Conservation (phyloP, 2,113 vertebrate genomes). For the Poeciliopsis retropinna region DNA sequence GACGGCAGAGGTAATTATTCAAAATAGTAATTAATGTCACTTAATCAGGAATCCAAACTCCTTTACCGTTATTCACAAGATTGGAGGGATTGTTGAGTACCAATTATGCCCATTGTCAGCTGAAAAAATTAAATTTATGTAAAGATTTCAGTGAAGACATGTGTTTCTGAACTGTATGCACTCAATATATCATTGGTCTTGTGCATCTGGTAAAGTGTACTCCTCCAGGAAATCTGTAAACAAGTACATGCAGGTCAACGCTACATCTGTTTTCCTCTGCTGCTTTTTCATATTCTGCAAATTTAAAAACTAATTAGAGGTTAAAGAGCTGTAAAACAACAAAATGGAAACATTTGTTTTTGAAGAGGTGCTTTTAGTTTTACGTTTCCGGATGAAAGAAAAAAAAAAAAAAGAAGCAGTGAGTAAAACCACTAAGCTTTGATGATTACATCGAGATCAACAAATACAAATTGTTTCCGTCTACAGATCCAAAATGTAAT, state of each 20-base stretch:
- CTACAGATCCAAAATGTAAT: constrained; percentile 34
- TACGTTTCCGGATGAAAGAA: background rate
- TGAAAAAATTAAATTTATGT: background rate
- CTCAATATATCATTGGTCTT: background rate
- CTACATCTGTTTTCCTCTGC: background rate
- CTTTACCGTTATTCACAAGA: constrained; percentile 35
- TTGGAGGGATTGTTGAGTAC: constrained; percentile 30
- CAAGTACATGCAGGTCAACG: background rate
- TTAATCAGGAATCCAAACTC: constrained; percentile 30
- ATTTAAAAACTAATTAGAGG: background rate
- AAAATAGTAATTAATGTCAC: constrained; percentile 48
- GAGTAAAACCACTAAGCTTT: constrained; percentile 25
- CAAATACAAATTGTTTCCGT: constrained; percentile 41
- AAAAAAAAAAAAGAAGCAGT: background rate
- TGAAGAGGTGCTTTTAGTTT: background rate
- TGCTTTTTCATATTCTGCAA: too few relatives aligned
- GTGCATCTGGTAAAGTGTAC: background rate
- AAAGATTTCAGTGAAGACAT: background rate
- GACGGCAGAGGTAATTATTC: constrained; percentile 36
- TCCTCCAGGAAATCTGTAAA: background rate
- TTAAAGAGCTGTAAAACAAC: background rate
- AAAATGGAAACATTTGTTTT: background rate
- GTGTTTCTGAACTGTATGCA: background rate
- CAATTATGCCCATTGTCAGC: constrained; percentile 26
- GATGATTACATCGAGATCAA: constrained; percentile 44